Conservation (phyloP, 2,797 vertebrate species). For the Danio albolineatus region DNA sequence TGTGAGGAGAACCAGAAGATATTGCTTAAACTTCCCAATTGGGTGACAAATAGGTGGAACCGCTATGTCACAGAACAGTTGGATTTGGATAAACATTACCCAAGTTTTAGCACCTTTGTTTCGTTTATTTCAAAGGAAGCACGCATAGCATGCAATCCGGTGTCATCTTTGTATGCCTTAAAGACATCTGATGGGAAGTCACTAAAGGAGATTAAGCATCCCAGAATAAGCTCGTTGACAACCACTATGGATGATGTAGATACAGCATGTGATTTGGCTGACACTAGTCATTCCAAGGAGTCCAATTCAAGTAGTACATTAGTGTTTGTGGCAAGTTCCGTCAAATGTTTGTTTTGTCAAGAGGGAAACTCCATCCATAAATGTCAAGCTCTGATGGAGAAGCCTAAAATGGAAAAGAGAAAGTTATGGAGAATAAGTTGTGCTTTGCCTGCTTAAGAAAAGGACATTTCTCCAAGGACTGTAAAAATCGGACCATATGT, state of each 20-base stretch:
- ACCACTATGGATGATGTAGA: background rate
- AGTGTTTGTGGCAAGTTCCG: background rate
- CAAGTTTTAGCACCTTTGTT: constrained; percentile 33
- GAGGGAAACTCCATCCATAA: constrained; percentile 33
- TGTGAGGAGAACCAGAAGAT: constrained; percentile 49
- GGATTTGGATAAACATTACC: constrained; percentile 20
- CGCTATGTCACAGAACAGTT: constrained; percentile 42
- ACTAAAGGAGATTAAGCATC: constrained; percentile 19
- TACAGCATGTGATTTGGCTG: background rate
- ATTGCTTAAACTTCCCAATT: constrained; percentile 45
- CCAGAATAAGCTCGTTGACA: constrained; percentile 21
- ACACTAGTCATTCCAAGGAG: background rate
- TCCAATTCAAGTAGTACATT: background rate
- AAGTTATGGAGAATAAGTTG: constrained; percentile 41
- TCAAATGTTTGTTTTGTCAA: constrained; percentile 31
- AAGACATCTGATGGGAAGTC: constrained; percentile 12
- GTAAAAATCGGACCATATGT: background rate
- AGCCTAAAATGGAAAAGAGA: constrained; percentile 4
- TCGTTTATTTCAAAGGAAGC: constrained; percentile 35
- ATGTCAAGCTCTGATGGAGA: constrained; percentile 18
- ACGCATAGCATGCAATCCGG: constrained; percentile 42
- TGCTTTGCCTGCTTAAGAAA: constrained; percentile 29
- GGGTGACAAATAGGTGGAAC: constrained; percentile 43
- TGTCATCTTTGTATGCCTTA: constrained; percentile 39
- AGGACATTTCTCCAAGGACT: constrained; percentile 20